phyloP scores from a whole-genome alignment of 1,140 invertebrate species.

The Drosophila neocordata region DNA sequence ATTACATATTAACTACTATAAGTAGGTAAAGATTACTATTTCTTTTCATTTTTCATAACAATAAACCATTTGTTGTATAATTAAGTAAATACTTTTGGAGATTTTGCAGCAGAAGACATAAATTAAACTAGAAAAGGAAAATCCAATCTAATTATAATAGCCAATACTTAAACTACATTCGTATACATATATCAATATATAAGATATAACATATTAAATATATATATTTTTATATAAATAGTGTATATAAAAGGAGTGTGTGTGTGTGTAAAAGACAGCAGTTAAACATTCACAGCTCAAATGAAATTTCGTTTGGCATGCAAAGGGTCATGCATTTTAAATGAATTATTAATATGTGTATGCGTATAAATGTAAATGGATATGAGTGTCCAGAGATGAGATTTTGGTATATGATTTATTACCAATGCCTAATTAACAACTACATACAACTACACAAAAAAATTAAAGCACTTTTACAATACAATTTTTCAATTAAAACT shows the following conservation, averaged over 20 bases:
- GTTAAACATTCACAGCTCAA: conserved; percentile 63
- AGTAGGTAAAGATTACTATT: conserved; percentile 25
- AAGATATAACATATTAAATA: conserved; percentile 20
- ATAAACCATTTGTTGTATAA: conserved; percentile 37
- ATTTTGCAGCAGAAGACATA: conserved; percentile 32
- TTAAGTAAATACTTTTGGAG: conserved; percentile 63
- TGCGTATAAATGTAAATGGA: conserved; percentile 11
- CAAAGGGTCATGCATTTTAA: conserved; percentile 24
- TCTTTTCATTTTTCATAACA: conserved; percentile 20
- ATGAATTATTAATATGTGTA: conserved; percentile 14
- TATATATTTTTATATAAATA: background rate
- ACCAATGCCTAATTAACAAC: conserved; percentile 41
- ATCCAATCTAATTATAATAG: conserved; percentile 9
- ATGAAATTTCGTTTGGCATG: conserved; percentile 35
- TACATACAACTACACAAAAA: conserved; percentile 22
- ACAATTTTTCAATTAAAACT: conserved; percentile 28
- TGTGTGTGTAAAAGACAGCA: conserved; percentile 37
- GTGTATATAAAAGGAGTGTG: conserved; percentile 14
- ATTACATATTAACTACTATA: conserved; percentile 17
- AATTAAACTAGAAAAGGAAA: conserved; percentile 37
- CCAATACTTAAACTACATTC: conserved; percentile 15
- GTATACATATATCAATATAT: conserved; percentile 39
- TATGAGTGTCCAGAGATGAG: conserved; percentile 10
- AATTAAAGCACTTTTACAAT: conserved; percentile 58
- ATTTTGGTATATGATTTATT: conserved; percentile 36